Evolutionary conservation across 2,888 invertebrate species (phyloP).

Genomic region (Halocaridina rubra): DNA sequence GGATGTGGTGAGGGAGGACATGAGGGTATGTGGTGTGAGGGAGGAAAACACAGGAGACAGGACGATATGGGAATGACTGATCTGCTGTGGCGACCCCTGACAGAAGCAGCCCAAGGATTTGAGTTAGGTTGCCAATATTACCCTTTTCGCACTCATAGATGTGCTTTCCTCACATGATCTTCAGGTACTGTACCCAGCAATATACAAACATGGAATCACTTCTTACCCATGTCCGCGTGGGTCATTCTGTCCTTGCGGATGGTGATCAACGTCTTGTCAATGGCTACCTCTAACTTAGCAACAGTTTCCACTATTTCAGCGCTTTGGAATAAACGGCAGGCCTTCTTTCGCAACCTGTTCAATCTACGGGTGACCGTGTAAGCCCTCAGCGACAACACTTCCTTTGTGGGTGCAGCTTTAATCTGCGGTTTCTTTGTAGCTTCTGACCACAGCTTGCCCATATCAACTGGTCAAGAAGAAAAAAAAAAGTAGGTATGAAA

Average conservation of each 20-base stretch:
- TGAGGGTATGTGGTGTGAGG: no score
- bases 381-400: slow-evolving; percentile 68
- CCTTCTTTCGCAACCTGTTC: slow-evolving; percentile 67
- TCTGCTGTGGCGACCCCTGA: no score
- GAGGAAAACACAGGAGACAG: no score
- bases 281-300: slow-evolving; percentile 76
- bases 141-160: no score
- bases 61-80: no score
- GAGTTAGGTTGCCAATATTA: no score
- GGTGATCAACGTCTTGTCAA: slow-evolving; percentile 80
- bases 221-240: slow-evolving; percentile 80
- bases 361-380: slow-evolving; percentile 68
- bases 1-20: no score
- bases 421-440: slow-evolving; percentile 18
- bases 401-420: slow-evolving; percentile 67
- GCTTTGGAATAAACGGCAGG: slow-evolving; percentile 61
- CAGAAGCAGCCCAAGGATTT: no score
- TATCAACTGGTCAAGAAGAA: slow-evolving; percentile 61
- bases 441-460: slow-evolving; percentile 64
- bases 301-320: slow-evolving; percentile 75
- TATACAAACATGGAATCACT: no score
- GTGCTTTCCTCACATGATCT: no score
- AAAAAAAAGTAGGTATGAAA: not conserved
- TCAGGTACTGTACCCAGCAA: no score
- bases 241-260: slow-evolving; percentile 83